phyloP scores from a whole-genome alignment of 2,113 vertebrate species.

The Macquaria australasica region DNA sequence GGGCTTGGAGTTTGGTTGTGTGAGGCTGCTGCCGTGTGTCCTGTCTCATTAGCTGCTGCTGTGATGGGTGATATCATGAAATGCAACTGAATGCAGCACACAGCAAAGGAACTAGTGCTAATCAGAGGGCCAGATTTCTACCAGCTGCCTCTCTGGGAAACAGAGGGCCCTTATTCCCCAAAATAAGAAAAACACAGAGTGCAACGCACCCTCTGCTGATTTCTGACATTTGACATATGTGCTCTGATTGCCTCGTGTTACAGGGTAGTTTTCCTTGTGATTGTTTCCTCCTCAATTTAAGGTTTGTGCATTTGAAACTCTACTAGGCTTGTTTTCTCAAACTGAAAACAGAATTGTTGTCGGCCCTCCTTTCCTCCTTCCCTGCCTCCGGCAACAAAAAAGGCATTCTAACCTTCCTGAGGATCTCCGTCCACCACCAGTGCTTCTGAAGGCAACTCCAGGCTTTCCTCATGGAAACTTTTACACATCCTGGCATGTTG shows the following conservation, averaged over 20 bases:
- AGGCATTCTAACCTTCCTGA: constrained; percentile 75
- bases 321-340: constrained; percentile 63
- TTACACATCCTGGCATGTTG: constrained; percentile 89
- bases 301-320: constrained; percentile 59
- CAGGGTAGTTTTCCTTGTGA: constrained; percentile 60
- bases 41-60: constrained; percentile 74
- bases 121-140: constrained; percentile 79
- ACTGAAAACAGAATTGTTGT: constrained; percentile 73
- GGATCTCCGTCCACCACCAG: constrained; percentile 63
- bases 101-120: constrained; percentile 68
- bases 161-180: constrained; percentile 79
- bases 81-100: constrained; percentile 58
- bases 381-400: constrained; percentile 49
- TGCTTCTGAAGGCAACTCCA: constrained; percentile 83
- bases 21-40: constrained; percentile 73
- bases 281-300: constrained; percentile 71
- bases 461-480: constrained; percentile 95
- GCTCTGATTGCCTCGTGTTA: constrained; percentile 73
- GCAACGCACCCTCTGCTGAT: constrained; percentile 54
- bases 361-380: constrained; percentile 24
- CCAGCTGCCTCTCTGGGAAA: constrained; percentile 82
- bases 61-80: constrained; percentile 81
- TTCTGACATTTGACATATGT: constrained; percentile 78
- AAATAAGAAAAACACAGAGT: constrained; percentile 69
- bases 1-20: constrained; percentile 28